Evolutionary conservation across 2,888 invertebrate genomes (phyloP).

Genomic region (Thecophora atra): DNA sequence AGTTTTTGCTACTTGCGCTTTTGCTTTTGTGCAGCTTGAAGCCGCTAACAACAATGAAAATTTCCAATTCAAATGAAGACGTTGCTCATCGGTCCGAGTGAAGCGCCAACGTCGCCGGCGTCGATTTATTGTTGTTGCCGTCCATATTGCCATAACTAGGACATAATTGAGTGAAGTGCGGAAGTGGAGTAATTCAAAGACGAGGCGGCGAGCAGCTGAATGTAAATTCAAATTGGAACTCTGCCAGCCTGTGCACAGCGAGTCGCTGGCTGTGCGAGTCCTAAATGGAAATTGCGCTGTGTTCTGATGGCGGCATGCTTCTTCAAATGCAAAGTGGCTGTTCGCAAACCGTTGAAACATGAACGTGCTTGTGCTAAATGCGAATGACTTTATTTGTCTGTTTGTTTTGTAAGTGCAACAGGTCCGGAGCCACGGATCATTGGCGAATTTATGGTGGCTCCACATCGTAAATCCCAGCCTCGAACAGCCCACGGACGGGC

Average conservation of each 20-base stretch:
- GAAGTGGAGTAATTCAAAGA: slow-evolving; percentile 14
- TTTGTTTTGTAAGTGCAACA: not conserved
- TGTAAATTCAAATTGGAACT: slow-evolving; percentile 26
- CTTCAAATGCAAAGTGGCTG: not conserved
- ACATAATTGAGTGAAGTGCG: slow-evolving; percentile 34
- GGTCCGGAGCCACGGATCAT: not conserved
- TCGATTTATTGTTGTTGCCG: slow-evolving; percentile 9
- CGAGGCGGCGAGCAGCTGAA: not conserved
- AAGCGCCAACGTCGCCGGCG: not conserved
- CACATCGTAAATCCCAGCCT: too few relatives aligned
- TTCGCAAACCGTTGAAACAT: not conserved
- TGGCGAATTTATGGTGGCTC: too few relatives aligned
- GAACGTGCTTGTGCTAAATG: slow-evolving; percentile 9
- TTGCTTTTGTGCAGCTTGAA: not conserved
- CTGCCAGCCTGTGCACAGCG: slow-evolving; percentile 16
- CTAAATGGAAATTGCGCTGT: not conserved
- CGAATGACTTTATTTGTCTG: slow-evolving; percentile 6
- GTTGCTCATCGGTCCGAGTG: not conserved
- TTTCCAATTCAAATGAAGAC: slow-evolving; percentile 23
- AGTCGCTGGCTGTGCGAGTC: not conserved
- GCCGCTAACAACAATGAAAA: not conserved
- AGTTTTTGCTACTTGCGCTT: not conserved
- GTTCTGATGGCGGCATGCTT: not conserved
- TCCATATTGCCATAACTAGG: slow-evolving; percentile 29
- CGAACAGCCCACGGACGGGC: too few relatives aligned